Evolutionary conservation across 2,797 vertebrate genomes (phyloP).

Genomic region (Linurgus olivaceus): DNA sequence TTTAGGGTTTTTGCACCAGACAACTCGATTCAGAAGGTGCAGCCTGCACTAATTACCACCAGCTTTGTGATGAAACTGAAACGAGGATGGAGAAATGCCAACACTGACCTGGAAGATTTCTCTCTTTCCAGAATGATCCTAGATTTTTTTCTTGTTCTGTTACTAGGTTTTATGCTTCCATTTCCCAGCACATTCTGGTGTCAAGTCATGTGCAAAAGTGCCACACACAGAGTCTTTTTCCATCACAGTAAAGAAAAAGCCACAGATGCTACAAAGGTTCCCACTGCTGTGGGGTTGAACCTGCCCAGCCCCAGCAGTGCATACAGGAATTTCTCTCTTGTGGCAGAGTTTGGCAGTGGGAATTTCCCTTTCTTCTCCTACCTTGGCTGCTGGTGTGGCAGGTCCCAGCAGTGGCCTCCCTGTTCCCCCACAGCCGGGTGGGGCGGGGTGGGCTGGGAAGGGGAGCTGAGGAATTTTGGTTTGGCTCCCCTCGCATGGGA

Average conservation of each 20-base stretch:
- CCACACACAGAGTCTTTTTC: neutral
- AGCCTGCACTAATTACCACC: neutral
- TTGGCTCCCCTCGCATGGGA: neutral
- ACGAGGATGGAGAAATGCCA: neutral
- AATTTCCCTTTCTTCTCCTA: neutral
- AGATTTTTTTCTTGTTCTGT: neutral
- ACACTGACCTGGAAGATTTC: neutral
- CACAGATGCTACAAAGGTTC: neutral
- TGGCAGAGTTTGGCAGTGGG: neutral
- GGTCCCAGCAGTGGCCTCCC: slow-evolving; percentile 6
- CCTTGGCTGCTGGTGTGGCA: neutral
- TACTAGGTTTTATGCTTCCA: neutral
- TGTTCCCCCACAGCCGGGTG: slow-evolving; percentile 13
- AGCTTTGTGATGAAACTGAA: neutral
- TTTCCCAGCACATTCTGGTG: neutral
- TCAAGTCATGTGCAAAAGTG: neutral
- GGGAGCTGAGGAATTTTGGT: slow-evolving; percentile 45
- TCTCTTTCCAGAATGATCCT: neutral
- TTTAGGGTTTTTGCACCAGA: neutral
- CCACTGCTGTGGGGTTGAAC: neutral
- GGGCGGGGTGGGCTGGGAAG: slow-evolving; percentile 34
- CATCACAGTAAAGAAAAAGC: neutral
- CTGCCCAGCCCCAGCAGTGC: neutral
- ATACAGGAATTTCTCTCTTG: neutral
- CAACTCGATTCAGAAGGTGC: neutral